Percentiles rank a stretch among this genome's conserved stretches.
Conservation (phyloP, 2,888 invertebrate genomes). For the Melipona bicolor region DNA sequence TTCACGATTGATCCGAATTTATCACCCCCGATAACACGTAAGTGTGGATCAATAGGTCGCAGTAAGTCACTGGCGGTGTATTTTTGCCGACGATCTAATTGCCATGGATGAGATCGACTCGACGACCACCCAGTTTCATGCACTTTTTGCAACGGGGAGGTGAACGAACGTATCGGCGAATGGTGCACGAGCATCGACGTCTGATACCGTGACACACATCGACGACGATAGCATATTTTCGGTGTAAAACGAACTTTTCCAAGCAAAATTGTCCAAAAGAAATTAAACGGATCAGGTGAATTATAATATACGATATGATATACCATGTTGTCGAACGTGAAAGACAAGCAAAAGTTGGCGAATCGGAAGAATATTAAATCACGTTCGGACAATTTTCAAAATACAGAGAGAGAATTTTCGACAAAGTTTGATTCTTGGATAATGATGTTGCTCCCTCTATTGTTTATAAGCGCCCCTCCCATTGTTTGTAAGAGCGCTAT, state of each 20-base stretch:
- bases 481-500: background rate
- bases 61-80: background rate
- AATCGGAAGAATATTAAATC: no score
- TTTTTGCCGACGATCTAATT: constrained; percentile 19
- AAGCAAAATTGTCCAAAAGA: no score
- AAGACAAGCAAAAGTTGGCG: no score
- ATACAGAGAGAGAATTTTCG: background rate
- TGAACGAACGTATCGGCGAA: constrained; percentile 24
- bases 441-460: no score
- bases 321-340: no score
- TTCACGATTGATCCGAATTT: background rate
- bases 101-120: constrained; percentile 7
- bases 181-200: background rate
- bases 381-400: background rate
- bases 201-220: background rate
- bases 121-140: background rate
- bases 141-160: background rate
- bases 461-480: no score
- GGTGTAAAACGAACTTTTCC: background rate
- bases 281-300: background rate
- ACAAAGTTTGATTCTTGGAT: constrained; percentile 9
- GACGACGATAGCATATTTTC: background rate
- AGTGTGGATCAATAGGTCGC: constrained; percentile 17
- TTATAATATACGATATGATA: no score
- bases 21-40: background rate